Base-by-base conservation (phyloP, 1,140 invertebrate species). In the Choristoneura fumiferana region DNA sequence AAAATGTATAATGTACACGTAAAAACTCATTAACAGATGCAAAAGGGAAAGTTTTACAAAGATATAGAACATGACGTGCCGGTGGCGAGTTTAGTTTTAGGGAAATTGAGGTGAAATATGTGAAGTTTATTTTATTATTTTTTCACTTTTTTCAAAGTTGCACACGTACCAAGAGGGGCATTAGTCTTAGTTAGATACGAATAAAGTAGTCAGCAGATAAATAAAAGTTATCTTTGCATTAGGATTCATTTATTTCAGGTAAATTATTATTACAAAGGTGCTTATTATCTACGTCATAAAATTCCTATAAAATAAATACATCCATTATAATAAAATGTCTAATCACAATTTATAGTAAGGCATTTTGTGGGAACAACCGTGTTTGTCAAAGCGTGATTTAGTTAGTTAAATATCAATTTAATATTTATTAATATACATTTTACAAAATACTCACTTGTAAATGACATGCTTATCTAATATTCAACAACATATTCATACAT, bases 261-360 rank as follows among this genome's bases (percentile, higher is more conserved):
- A 69, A 54, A 69, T 70, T 71, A 68, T 63, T 73, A 63, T 67
- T 73, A 75, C 75, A 77, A 73, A 45, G 63, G 71, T 79, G 70
- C 68, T 70, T 68, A 71, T 62, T 64, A 62, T 57, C 38, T 49
- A 69, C 12, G 54, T 14, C 39, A 64, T 67, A 58, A 49, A 54
- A 54, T 62, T 70, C 59, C 45, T 73, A 64, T 74, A 65, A 63
- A 83, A 85, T 83, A 85, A 83, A 85, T 85, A 85, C 66, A 68
- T 67, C 58, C 66, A 74, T 58, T 64, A 58, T 63, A 65, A 60
- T 71, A 56, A 78, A 71, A 85, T 36, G 29, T 71, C 53, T 75
- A 71, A 85, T 85, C 80, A 85, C 82, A 85, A 73, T 73, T 71
- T 69, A 58, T 58, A 71, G 61, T 58, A 81, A 78, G 74, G 73